Evolutionary conservation across 2,113 vertebrate species (phyloP), one percentile per base, ranked within the genome.

Genomic region (Dolichotis patagonum): DNA sequence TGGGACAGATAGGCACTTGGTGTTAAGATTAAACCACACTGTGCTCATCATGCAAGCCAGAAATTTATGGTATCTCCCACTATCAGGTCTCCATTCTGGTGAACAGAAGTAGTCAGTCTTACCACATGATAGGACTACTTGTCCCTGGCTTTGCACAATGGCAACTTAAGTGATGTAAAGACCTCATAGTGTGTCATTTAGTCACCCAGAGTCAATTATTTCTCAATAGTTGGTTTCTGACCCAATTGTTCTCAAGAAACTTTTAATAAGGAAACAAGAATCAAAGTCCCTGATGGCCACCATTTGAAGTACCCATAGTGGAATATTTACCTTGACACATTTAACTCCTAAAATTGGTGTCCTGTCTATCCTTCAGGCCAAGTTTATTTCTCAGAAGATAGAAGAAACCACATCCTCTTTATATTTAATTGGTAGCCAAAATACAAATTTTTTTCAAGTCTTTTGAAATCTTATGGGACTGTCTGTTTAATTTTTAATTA

Each of bases 11-110:
- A n/a, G 13, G 19, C 17, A 0, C 10, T 9, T 24, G 19, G 19
- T 12, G 58, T 2, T 4, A 35, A 1, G 19, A n/a, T 67, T 9
- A 0, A 56, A 9, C 35, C 35, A 77, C 67, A 85, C 7, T n/a
- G n/a, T n/a, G n/a, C n/a, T n/a, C n/a, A n/a, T n/a, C n/a, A n/a
- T n/a, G n/a, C n/a, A n/a, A n/a, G n/a, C n/a, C 11, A 85, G 38
- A 56, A 12, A 85, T 7, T 1, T 41, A 14, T 12, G 0, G 28
- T 20, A 38, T 7, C 35, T 58, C 19, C 22, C 2, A 16, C 1
- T 43, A 82, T 26, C 2, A 87, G 1, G 1, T 54, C 38, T 86
- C 75, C 24, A 69, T 77, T 7, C 3, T 3, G 14, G 43, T 14
- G 41, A 75, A 30, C 12, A 77, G 26, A 16, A 30, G 73, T 7